phyloP scores from a whole-genome alignment of 2,797 vertebrate genomes.

The Leuciscus waleckii region DNA sequence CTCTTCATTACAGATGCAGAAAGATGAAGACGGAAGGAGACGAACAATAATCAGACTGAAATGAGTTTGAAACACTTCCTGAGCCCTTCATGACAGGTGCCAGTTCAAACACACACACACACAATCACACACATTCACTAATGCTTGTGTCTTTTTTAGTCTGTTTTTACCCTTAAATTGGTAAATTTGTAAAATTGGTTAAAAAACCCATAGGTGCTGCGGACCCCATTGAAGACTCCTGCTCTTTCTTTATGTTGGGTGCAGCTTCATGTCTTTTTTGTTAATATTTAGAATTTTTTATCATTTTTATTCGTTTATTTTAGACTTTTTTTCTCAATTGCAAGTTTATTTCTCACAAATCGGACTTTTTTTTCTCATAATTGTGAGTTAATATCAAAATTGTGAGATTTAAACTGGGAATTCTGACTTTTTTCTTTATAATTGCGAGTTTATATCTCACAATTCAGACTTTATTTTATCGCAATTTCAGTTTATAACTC shows the following conservation, averaged over 20 bases:
- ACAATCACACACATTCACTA: not conserved
- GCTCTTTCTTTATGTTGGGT: not conserved
- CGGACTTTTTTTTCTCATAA: not conserved
- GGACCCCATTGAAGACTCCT: not conserved
- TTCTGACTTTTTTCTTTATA: not conserved
- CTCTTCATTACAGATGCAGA: slow-evolving; percentile 1
- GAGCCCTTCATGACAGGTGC: not conserved
- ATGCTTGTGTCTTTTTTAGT: not conserved
- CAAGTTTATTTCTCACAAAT: not conserved
- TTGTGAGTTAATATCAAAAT: not conserved
- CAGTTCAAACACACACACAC: not conserved
- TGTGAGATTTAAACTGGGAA: too few relatives aligned
- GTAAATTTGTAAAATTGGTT: too few relatives aligned
- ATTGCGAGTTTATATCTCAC: not conserved
- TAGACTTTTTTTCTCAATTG: not conserved
- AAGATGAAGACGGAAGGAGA: not conserved
- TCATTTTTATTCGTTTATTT: not conserved
- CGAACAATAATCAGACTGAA: not conserved
- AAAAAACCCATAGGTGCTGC: not conserved
- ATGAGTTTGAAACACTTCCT: not conserved
- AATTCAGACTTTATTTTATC: not conserved
- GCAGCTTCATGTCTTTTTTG: not conserved
- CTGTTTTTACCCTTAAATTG: not conserved
- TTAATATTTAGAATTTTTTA: not conserved
- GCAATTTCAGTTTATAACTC: too few relatives aligned